Evolutionary conservation across 2,888 invertebrate species (phyloP).

Genomic region (Linyphia triangularis): DNA sequence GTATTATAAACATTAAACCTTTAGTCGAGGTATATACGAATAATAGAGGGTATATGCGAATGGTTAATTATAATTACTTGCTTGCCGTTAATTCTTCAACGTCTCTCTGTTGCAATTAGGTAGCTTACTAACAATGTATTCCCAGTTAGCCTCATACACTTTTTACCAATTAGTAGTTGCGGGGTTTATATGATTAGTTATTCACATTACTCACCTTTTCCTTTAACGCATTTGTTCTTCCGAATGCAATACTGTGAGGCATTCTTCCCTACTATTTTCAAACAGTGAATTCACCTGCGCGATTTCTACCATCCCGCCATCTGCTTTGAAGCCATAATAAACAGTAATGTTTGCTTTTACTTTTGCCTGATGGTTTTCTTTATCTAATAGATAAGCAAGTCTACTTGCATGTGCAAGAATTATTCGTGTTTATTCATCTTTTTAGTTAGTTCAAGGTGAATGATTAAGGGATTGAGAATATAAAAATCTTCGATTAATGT

Average conservation of each 20-base stretch:
- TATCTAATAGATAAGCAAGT: constrained; percentile 14
- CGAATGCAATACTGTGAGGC: background rate
- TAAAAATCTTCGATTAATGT: background rate
- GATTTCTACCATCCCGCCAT: background rate
- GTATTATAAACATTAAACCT: no score
- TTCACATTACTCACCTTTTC: background rate
- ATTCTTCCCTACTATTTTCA: background rate
- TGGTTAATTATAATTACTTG: no score
- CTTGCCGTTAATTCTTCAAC: no score
- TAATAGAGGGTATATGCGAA: no score
- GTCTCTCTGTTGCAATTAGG: no score
- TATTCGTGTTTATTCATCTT: background rate
- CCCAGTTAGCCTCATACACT: no score
- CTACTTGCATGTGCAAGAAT: background rate
- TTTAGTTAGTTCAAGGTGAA: constrained; percentile 5
- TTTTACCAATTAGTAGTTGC: no score
- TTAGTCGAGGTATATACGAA: no score
- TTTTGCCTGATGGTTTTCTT: background rate
- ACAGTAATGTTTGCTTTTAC: constrained; percentile 10
- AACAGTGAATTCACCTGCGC: background rate
- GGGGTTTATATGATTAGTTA: no score
- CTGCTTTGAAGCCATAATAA: constrained; percentile 1
- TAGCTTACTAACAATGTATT: no score
- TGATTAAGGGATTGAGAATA: background rate
- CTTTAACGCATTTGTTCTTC: background rate